phyloP scores from a whole-genome alignment of 2,888 invertebrate genomes.

The Lasioglossum morio region DNA sequence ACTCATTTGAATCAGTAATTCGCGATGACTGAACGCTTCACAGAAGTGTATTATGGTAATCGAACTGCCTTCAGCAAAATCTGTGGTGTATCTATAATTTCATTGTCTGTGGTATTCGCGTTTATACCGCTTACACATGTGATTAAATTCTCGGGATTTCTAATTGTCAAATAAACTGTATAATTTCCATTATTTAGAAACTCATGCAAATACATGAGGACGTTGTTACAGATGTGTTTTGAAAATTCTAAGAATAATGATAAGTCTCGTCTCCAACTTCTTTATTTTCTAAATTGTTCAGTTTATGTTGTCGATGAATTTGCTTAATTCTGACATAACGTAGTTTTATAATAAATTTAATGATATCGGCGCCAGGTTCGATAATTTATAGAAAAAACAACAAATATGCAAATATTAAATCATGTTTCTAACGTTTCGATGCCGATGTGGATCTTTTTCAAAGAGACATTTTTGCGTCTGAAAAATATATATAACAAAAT shows the following conservation, averaged over 20 bases:
- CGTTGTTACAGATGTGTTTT: too few species aligned
- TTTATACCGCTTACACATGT: background rate
- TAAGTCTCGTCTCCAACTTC: too few species aligned
- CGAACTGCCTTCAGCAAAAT: constrained; percentile 5
- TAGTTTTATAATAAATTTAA: too few species aligned
- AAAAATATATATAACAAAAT: too few species aligned
- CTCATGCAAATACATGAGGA: background rate
- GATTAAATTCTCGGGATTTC: background rate
- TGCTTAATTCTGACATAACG: background rate
- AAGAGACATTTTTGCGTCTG: too few species aligned
- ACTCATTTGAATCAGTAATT: constrained; percentile 15
- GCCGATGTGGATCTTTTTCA: too few species aligned
- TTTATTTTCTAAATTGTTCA: background rate
- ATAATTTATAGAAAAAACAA: too few species aligned
- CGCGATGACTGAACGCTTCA: constrained; percentile 11
- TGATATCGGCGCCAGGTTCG: too few species aligned
- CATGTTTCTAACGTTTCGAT: too few species aligned
- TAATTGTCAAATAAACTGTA: background rate
- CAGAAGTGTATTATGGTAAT: constrained; percentile 20
- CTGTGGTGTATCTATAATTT: background rate
- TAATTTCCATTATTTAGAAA: background rate
- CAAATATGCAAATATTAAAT: too few species aligned
- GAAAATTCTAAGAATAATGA: too few species aligned
- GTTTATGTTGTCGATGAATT: background rate
- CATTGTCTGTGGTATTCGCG: background rate